Conservation (phyloP, 1,140 invertebrate species). For the Calliphora vicina region DNA sequence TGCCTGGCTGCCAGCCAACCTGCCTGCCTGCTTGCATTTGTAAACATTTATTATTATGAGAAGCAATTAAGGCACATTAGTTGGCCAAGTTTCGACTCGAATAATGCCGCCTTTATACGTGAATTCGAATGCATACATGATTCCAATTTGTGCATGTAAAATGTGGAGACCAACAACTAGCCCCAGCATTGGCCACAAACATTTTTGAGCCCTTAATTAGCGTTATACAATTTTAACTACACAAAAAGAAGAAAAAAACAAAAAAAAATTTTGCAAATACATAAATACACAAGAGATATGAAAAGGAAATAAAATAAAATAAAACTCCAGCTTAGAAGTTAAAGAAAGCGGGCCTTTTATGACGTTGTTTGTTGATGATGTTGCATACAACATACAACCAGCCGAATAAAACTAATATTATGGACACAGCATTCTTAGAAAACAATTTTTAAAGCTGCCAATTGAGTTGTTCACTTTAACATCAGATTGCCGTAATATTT, state of each 20-base stretch:
- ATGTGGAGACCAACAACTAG: neutral
- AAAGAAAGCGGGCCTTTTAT: neutral
- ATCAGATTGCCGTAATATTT: neutral
- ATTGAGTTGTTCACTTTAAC: conserved; percentile 22
- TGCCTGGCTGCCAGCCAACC: neutral
- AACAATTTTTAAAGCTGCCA: conserved; percentile 25
- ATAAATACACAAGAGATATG: too few species aligned
- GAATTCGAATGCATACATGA: neutral
- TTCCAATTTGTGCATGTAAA: neutral
- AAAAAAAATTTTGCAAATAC: too few species aligned
- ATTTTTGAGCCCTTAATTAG: conserved; percentile 29
- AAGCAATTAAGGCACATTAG: conserved; percentile 34
- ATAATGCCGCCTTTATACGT: neutral
- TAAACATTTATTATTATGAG: conserved; percentile 27
- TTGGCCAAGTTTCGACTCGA: neutral
- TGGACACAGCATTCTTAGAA: conserved; percentile 28
- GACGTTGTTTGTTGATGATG: neutral
- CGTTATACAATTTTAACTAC: conserved; percentile 3
- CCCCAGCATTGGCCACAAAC: too few species aligned
- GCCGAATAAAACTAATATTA: neutral
- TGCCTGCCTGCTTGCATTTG: neutral
- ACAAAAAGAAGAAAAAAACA: neutral
- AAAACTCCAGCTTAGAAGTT: neutral
- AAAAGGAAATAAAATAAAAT: neutral
- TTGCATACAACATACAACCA: neutral